Evolutionary conservation across 2,888 invertebrate genomes (phyloP).

Genomic region (Helleia helle): DNA sequence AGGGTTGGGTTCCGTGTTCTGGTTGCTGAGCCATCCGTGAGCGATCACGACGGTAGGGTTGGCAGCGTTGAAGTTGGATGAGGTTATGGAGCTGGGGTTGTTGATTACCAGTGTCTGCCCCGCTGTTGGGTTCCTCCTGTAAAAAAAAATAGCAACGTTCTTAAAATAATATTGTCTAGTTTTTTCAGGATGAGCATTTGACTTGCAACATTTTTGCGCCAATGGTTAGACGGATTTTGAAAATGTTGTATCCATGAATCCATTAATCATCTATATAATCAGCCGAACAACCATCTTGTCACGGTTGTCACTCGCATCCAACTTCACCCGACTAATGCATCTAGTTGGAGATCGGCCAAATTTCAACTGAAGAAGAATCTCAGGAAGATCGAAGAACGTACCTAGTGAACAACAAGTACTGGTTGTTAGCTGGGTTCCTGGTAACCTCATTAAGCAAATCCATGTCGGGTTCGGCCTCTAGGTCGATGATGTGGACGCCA

Average conservation of each 20-base stretch:
- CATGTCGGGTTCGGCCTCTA: slow-evolving; percentile 30
- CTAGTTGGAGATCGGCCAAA: too few relatives aligned
- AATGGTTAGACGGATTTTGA: too few relatives aligned
- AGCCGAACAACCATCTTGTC: too few relatives aligned
- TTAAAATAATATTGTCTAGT: too few relatives aligned
- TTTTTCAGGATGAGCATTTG: too few relatives aligned
- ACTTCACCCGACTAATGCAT: too few relatives aligned
- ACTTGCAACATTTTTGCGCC: too few relatives aligned
- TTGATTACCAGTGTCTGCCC: slow-evolving; percentile 30
- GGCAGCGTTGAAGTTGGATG: slow-evolving; percentile 33
- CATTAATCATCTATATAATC: too few relatives aligned
- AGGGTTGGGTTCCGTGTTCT: slow-evolving; percentile 25
- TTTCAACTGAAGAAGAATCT: too few relatives aligned
- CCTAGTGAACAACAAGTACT: slow-evolving; percentile 38
- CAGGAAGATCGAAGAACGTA: slow-evolving; percentile 14
- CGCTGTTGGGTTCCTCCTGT: slow-evolving; percentile 28
- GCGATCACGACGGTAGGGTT: slow-evolving; percentile 32
- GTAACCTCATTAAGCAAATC: slow-evolving; percentile 27
- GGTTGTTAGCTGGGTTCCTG: slow-evolving; percentile 31
- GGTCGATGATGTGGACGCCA: slow-evolving; percentile 31
- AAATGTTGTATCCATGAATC: too few relatives aligned
- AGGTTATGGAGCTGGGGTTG: slow-evolving; percentile 27
- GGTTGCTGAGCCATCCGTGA: slow-evolving; percentile 39
- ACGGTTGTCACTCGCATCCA: too few relatives aligned
- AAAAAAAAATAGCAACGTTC: slow-evolving; percentile 9